phyloP scores from a whole-genome alignment of 2,888 invertebrate species.

The Idaea aversata region DNA sequence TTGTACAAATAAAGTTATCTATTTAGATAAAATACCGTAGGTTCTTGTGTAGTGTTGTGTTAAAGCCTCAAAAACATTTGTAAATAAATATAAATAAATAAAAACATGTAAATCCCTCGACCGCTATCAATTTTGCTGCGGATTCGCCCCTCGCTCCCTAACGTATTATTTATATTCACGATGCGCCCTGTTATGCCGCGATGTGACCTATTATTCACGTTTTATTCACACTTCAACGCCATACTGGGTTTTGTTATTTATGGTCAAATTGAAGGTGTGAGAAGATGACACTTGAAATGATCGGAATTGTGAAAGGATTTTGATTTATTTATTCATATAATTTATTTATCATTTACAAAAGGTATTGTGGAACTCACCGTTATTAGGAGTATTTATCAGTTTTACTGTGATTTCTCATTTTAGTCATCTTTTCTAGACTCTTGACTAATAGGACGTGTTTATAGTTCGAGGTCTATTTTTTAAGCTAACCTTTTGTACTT shows the following conservation, averaged over 20 bases:
- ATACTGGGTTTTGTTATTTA: slow-evolving; percentile 41
- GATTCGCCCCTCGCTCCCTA: slow-evolving; percentile 37
- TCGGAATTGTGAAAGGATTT: background rate
- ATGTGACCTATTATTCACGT: slow-evolving; percentile 42
- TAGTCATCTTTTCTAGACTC: too few relatives aligned
- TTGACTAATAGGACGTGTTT: too few relatives aligned
- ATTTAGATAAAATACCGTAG: too few relatives aligned
- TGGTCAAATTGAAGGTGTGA: slow-evolving; percentile 33
- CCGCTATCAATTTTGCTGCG: slow-evolving; percentile 52
- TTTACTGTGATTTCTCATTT: too few relatives aligned
- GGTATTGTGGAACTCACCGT: too few relatives aligned
- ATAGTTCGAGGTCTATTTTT: too few relatives aligned
- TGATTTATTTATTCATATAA: background rate
- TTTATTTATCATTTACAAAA: too few relatives aligned
- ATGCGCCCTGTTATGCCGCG: slow-evolving; percentile 50
- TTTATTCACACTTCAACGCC: slow-evolving; percentile 48
- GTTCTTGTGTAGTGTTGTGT: background rate
- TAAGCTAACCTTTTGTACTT: too few relatives aligned
- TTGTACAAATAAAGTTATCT: too few relatives aligned
- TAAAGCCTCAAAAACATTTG: slow-evolving; percentile 31
- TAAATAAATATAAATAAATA: slow-evolving; percentile 36
- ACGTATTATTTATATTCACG: slow-evolving; percentile 46
- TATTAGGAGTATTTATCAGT: too few relatives aligned
- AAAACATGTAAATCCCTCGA: slow-evolving; percentile 44
- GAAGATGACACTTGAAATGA: background rate